These are phyloP conservation scores for Ictidomys tridecemlineatus DNA, from an alignment of 2,113 vertebrate genomes.

Conservation along the genomic window DNA sequence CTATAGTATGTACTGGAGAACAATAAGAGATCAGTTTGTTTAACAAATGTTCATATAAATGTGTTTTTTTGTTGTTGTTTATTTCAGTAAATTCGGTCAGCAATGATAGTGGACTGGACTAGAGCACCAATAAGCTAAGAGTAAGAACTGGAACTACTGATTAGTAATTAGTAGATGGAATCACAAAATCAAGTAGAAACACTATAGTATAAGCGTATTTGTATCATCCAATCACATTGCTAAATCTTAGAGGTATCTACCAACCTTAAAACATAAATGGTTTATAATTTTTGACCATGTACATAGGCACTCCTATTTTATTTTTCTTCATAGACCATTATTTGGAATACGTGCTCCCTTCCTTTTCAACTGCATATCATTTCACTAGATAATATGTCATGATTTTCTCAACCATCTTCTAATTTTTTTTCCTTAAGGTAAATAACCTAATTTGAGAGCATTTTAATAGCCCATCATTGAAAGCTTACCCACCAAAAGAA, in stretches of 20 bases:
- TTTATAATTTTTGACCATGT: neutral
- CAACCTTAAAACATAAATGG: neutral
- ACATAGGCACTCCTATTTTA: neutral
- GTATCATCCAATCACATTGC: neutral
- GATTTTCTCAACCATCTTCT: neutral
- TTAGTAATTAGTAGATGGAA: neutral
- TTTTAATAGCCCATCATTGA: slow-evolving; percentile 11
- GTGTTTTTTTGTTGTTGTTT: neutral
- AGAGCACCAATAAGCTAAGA: neutral
- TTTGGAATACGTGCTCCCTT: neutral
- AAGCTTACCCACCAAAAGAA: neutral
- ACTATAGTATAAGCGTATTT: neutral
- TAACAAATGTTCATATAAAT: neutral
- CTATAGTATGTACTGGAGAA: neutral
- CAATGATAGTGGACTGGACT: neutral
- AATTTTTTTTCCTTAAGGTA: neutral
- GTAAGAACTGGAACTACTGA: neutral
- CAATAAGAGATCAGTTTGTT: neutral
- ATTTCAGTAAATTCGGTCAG: neutral
- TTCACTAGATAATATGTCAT: neutral
- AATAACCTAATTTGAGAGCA: neutral
- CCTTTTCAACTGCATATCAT: neutral
- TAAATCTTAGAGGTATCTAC: neutral
- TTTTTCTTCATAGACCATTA: neutral
- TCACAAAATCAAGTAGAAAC: neutral